Base-by-base conservation (phyloP, 53 echinoderm and acorn worm genomes). In the Glandiceps talaboti region DNA sequence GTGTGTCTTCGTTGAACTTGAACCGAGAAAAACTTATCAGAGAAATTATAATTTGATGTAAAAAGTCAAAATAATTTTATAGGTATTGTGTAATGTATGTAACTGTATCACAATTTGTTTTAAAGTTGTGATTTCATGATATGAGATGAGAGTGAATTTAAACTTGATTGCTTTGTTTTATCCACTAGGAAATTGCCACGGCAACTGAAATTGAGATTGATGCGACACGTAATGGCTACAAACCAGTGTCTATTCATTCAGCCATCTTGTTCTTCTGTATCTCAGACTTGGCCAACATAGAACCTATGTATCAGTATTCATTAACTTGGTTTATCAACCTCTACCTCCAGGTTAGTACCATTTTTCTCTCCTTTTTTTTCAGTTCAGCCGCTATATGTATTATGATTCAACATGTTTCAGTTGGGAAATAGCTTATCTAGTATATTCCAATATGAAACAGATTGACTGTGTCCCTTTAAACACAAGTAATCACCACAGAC, bases 221-320 rank as follows among this genome's bases (percentile, higher is more conserved):
- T 33, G 97, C 92, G 82, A 97, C 97, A 0, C 88, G 97, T 83
- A 97, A 93, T 81, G 97, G 93, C 0, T 97, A 97, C 86, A 90
- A 89, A 29, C 97, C 97, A 20, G 92, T 89, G 1, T 78, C 85
- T 27, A 79, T 85, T 10, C 85, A 85, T 76, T 90, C 90, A 20
- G 83, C 91, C 29, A 94, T 90, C 1, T 85, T 97, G 73, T 97
- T 97, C 87, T 97, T 97, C 89, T 93, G 93, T 78, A 97, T 97
- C 83, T 97, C 97, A n/a, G 97, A 97, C 45, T 86, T 97, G 86
- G 97, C 97, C 45, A 97, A 97, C 83, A 97, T 97, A 84, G 97
- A 97, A 32, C 93, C 93, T 27, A 93, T 97, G 97, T 97, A 97
- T 79, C 97, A 97, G 81, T 97, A 97, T 33, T 97, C 97, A 30